Evolutionary conservation across 2,797 vertebrate genomes (phyloP).

Genomic region (Oreochromis mossambicus): DNA sequence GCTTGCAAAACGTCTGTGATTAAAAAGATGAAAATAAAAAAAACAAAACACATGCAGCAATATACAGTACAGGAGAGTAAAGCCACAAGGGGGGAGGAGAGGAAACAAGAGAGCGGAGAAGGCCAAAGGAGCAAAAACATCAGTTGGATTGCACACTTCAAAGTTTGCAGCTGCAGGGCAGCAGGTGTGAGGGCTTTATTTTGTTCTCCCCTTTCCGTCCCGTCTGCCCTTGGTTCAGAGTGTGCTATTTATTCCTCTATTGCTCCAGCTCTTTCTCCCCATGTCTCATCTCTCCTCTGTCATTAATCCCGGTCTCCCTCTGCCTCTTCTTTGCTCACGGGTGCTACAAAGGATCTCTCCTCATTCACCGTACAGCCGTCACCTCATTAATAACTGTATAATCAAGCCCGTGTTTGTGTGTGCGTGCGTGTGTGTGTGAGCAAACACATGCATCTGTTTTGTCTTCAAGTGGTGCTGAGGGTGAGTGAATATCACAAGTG

Average conservation of each 20-base stretch:
- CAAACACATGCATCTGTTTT: conserved; percentile 60
- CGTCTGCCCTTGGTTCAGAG: background rate
- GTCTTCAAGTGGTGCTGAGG: conserved; percentile 62
- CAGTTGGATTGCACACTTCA: conserved; percentile 25
- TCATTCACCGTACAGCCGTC: conserved; percentile 38
- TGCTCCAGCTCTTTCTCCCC: background rate
- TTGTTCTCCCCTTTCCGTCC: background rate
- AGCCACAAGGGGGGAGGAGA: background rate
- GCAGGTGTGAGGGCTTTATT: conserved; percentile 23
- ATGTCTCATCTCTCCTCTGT: background rate
- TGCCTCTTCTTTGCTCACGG: conserved; percentile 1
- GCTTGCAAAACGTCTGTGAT: background rate
- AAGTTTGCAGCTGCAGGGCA: conserved; percentile 6
- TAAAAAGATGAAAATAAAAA: background rate
- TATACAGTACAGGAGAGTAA: background rate
- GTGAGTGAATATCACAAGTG: conserved; percentile 59
- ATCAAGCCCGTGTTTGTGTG: conserved; percentile 47
- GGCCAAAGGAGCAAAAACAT: background rate
- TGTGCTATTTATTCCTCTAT: conserved; percentile 6
- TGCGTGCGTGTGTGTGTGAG: background rate
- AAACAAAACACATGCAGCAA: background rate
- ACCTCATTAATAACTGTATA: conserved; percentile 72
- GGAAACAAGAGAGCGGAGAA: background rate
- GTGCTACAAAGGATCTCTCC: conserved; percentile 62
- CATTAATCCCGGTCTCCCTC: conserved; percentile 23